Evolutionary conservation across 2,888 invertebrate species (phyloP).

Genomic region (Onthophagus sagittarius): DNA sequence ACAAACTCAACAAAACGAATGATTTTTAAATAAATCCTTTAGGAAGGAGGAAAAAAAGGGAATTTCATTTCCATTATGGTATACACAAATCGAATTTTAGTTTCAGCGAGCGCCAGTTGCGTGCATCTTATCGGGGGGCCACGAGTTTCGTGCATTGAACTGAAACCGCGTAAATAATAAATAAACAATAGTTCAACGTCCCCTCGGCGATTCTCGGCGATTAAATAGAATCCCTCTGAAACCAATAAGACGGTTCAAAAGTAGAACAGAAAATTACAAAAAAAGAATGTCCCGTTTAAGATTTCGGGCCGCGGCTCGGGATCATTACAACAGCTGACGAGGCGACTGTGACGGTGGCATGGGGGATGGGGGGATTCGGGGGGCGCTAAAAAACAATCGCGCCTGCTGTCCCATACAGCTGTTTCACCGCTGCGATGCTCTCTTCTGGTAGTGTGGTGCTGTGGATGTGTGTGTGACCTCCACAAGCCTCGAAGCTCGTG

Average conservation of each 20-base stretch:
- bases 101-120: neutral
- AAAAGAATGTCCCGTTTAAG: neutral
- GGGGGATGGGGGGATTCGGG: constrained; percentile 14
- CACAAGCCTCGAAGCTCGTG: constrained; percentile 9
- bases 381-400: constrained; percentile 30
- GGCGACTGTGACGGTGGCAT: constrained; percentile 34
- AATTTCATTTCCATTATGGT: neutral
- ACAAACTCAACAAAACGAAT: neutral
- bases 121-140: neutral
- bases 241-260: neutral
- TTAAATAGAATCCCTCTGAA: neutral
- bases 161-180: neutral
- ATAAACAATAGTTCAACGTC: neutral
- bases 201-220: neutral
- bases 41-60: neutral
- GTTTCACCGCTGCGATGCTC: constrained; percentile 28
- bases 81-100: neutral
- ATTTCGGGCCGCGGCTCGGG: constrained; percentile 25
- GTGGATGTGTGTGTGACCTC: neutral
- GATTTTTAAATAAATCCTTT: neutral
- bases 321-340: constrained; percentile 38
- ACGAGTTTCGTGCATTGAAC: neutral
- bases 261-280: neutral
- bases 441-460: constrained; percentile 26
- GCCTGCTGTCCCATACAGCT: constrained; percentile 36